Percentiles rank a stretch among this genome's conserved stretches.
Evolutionary conservation across 1,140 invertebrate species (phyloP).

Genomic region (Temnothorax curvispinosus): DNA sequence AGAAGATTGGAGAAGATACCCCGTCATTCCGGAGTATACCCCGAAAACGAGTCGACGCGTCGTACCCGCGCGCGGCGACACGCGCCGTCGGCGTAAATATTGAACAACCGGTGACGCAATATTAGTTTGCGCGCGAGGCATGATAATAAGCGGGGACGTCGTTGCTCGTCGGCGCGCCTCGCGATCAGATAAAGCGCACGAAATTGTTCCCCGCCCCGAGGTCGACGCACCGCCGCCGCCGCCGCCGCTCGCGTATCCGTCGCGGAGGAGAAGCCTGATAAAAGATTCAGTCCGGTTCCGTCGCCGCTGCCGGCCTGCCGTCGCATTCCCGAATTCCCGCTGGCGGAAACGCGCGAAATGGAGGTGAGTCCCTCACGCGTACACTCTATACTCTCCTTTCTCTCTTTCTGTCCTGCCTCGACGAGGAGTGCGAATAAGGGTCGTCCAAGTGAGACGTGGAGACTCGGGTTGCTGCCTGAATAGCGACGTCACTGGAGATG

Average conservation of each 20-base stretch:
- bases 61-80: too few relatives aligned
- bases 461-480: too few relatives aligned
- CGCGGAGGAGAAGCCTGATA: slow-evolving; percentile 54
- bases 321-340: background rate
- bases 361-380: slow-evolving; percentile 69
- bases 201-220: slow-evolving; percentile 55
- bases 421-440: background rate
- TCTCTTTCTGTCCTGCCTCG: background rate
- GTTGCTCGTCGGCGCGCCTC: slow-evolving; percentile 54
- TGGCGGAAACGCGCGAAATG: slow-evolving; percentile 72
- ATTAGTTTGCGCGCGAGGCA: slow-evolving; percentile 55
- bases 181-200: slow-evolving; percentile 76
- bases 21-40: too few relatives aligned
- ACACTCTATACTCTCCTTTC: background rate
- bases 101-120: slow-evolving; percentile 71
- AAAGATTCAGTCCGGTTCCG: slow-evolving; percentile 54
- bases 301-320: background rate
- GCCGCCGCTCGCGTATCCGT: slow-evolving; percentile 31
- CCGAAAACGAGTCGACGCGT: too few relatives aligned
- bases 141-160: slow-evolving; percentile 73
- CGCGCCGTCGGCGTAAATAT: slow-evolving; percentile 37
- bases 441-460: too few relatives aligned
- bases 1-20: too few relatives aligned
- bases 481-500: too few relatives aligned
- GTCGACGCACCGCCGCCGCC: slow-evolving; percentile 31